phyloP scores from a whole-genome alignment of 2,888 invertebrate genomes.

The Mechanitis mazaeus region DNA sequence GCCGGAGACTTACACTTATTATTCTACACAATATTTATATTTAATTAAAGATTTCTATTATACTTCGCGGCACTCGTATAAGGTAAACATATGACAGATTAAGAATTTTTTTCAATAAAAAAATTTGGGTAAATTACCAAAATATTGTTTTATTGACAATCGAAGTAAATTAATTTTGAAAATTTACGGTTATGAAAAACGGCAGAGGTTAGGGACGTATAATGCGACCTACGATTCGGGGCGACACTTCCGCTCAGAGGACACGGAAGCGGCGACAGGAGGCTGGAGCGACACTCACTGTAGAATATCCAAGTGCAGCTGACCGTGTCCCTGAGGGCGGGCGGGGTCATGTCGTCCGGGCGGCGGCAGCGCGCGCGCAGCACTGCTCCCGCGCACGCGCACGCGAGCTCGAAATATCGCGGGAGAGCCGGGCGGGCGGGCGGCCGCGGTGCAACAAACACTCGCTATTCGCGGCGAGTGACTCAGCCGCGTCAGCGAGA shows the following conservation, averaged over 20 bases:
- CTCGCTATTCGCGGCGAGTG: constrained; percentile 73
- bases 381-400: constrained; percentile 59
- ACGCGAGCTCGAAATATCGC: constrained; percentile 62
- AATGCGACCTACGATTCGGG: constrained; percentile 38
- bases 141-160: background rate
- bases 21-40: background rate
- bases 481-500: constrained; percentile 71
- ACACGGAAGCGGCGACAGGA: constrained; percentile 24
- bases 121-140: too few relatives aligned
- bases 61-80: too few relatives aligned
- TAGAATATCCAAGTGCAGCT: constrained; percentile 87
- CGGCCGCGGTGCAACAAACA: constrained; percentile 71
- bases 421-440: constrained; percentile 64
- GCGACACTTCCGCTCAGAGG: constrained; percentile 29
- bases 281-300: constrained; percentile 74
- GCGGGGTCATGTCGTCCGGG: too few relatives aligned
- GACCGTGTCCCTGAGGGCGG: constrained; percentile 78
- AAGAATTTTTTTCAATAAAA: too few relatives aligned
- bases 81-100: too few relatives aligned
- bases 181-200: constrained; percentile 6
- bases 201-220: constrained; percentile 32
- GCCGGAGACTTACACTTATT: background rate
- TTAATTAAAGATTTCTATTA: background rate
- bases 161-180: background rate
- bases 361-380: constrained; percentile 51